Evolutionary conservation across 2,888 invertebrate genomes (phyloP), one percentile per base, ranked within the genome.

Genomic region (Imbricaverruca yamaguchii): DNA sequence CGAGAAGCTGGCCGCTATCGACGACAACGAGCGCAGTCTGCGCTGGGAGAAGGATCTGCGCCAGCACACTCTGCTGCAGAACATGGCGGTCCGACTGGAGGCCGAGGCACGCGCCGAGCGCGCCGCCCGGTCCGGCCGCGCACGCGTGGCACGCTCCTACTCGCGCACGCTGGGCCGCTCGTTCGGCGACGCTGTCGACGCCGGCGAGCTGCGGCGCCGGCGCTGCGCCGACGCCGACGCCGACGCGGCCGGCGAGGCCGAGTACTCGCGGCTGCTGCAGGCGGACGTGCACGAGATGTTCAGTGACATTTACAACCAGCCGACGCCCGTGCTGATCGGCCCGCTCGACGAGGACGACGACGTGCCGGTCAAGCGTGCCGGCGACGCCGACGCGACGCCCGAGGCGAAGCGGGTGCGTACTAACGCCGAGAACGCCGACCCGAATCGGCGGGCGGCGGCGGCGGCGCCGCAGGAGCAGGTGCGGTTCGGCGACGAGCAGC

Each of bases 261-360:
- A 55, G 21, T 10, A 11, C 55, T 13, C 59, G 59, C 74, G 74
- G 23, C 74, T 74, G 55, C 74, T 74, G 21, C 53, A 74, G 10
- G 55, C 8, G 15, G 74, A 74, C 55, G 74, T 74, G 53, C 74
- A 74, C 53, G 74, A 74, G 55, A 74, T 74, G 74, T 74, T 74
- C 74, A 74, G 55, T 21, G 74, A 74, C 53, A 74, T 74, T 55
- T 74, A 74, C 74, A 39, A 74, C 74, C 74, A 53, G 74, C 74
- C 74, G 21, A 55, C 74, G 74, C 74, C 74, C 10, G 74, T 55
- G 74, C 74, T 55, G 53, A 74, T 74, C 74, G 74, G 74, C 12
- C 74, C 74, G 53, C 55, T 74, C 10, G 74, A 74, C 21, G 53
- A 74, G 74, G 74, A 74, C 55, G 74, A 74, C 21, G 74, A 74